Evolutionary conservation across 2,797 vertebrate species (phyloP).

Genomic region (Gymnodraco acuticeps): DNA sequence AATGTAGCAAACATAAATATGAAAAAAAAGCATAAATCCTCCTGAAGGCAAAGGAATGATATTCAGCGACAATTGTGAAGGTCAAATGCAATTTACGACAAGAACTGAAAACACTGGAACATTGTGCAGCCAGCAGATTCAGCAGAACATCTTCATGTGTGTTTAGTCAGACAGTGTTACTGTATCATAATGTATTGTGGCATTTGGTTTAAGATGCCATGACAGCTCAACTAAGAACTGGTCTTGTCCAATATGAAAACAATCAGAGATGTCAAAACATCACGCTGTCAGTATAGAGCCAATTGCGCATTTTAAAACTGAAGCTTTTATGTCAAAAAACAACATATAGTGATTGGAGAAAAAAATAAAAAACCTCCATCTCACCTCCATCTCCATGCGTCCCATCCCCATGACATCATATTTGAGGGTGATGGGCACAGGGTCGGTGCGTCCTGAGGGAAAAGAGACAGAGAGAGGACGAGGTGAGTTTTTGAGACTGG

Average conservation of each 20-base stretch:
- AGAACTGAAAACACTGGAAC: not conserved
- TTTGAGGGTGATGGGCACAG: constrained; percentile 98
- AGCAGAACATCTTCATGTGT: not conserved
- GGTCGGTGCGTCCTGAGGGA: constrained; percentile 94
- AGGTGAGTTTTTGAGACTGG: constrained; percentile 80
- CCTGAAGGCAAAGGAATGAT: not conserved
- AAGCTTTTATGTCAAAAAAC: not conserved
- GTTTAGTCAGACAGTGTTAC: not conserved
- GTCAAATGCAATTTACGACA: not conserved
- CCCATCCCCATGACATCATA: constrained; percentile 99
- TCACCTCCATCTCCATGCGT: constrained; percentile 99
- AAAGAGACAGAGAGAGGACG: constrained; percentile 76
- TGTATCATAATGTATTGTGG: not conserved
- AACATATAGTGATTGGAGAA: not conserved
- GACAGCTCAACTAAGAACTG: not conserved
- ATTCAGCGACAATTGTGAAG: constrained; percentile 1
- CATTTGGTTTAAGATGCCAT: not conserved
- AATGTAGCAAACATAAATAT: not conserved
- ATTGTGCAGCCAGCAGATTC: not conserved
- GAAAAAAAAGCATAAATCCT: not conserved
- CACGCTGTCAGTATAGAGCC: not conserved
- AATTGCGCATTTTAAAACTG: not conserved
- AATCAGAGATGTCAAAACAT: not conserved
- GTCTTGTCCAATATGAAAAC: constrained; percentile 1
- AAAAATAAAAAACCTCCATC: constrained; percentile 33